These are phyloP conservation scores for Smittia sp. DNA, from an alignment of 2,888 invertebrate genomes.

Conservation along the genomic window DNA sequence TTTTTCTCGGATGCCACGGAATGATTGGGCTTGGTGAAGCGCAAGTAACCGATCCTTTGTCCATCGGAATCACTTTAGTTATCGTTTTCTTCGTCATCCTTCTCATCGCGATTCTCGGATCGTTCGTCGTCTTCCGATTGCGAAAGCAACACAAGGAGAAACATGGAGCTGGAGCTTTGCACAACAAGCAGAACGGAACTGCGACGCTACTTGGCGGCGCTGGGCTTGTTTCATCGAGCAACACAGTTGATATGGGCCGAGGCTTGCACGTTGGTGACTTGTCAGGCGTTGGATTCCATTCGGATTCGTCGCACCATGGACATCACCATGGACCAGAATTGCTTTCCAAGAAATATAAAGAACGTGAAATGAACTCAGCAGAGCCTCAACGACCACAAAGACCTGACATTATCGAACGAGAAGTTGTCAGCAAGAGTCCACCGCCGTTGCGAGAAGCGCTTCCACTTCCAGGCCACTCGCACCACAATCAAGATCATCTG, in stretches of 20 bases:
- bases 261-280: slow-evolving; percentile 67
- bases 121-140: slow-evolving; percentile 87
- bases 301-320: slow-evolving; percentile 70
- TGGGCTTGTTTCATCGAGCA: slow-evolving; percentile 64
- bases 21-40: slow-evolving; percentile 73
- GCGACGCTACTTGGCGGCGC: slow-evolving; percentile 68
- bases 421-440: slow-evolving; percentile 81
- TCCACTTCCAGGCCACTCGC: slow-evolving; percentile 68
- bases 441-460: slow-evolving; percentile 76
- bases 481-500: slow-evolving; percentile 71
- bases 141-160: slow-evolving; percentile 86
- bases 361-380: slow-evolving; percentile 71
- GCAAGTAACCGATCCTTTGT: slow-evolving; percentile 80
- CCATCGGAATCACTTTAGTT: slow-evolving; percentile 89
- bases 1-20: slow-evolving; percentile 71
- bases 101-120: slow-evolving; percentile 82
- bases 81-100: slow-evolving; percentile 91
- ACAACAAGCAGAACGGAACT: slow-evolving; percentile 74
- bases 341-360: slow-evolving; percentile 84
- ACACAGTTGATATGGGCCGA: slow-evolving; percentile 67
- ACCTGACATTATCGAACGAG: slow-evolving; percentile 91
- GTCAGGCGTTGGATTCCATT: slow-evolving; percentile 67
- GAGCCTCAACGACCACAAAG: slow-evolving; percentile 77
- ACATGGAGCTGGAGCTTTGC: slow-evolving; percentile 66
- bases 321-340: slow-evolving; percentile 83